A percentile compares a stretch with the other conserved stretches of the same genome.
These are phyloP conservation scores for Baryphthengus martii DNA, from an alignment of 2,113 vertebrate genomes.

Conservation along the genomic window DNA sequence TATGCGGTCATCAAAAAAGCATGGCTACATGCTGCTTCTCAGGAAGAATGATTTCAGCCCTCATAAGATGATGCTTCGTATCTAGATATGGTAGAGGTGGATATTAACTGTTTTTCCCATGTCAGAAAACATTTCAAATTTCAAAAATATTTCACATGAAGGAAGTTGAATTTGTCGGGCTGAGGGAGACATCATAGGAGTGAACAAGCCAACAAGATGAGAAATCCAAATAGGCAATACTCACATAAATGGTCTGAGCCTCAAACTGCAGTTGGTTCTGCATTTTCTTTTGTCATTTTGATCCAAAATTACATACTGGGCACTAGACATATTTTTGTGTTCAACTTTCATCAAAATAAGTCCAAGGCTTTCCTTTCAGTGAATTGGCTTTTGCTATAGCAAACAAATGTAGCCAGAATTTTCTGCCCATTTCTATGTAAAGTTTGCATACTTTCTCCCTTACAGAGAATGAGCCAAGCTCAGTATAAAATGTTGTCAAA, in stretches of 20 bases:
- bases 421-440: background rate
- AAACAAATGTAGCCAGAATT: background rate
- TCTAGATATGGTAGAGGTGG: background rate
- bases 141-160: background rate
- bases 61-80: rapidly evolving
- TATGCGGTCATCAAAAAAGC: background rate
- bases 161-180: background rate
- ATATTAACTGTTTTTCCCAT: background rate
- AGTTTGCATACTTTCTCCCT: background rate
- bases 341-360: background rate
- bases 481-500: background rate
- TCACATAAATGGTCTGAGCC: background rate
- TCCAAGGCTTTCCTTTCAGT: background rate
- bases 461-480: background rate
- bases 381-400: background rate
- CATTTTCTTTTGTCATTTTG: background rate
- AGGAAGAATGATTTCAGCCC: background rate
- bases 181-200: background rate
- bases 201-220: background rate
- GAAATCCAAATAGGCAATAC: background rate
- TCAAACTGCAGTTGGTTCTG: background rate
- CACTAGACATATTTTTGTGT: background rate
- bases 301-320: background rate
- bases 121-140: background rate
- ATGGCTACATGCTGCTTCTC: background rate